These are phyloP conservation scores for Clitarchus hookeri DNA, from an alignment of 2,888 invertebrate species.

Conservation along the genomic window DNA sequence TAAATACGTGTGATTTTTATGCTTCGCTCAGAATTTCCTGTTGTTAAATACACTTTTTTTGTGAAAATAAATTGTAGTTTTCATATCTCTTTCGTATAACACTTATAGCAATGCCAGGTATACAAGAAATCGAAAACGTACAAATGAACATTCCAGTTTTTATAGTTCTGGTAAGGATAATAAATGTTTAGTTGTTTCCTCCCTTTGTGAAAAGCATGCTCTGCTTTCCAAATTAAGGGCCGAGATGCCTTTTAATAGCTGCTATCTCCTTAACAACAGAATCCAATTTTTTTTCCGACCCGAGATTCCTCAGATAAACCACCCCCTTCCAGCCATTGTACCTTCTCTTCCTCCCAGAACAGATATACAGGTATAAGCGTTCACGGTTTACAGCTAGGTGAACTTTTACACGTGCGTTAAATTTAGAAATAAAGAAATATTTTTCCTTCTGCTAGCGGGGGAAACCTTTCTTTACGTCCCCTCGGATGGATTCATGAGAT, in stretches of 20 bases:
- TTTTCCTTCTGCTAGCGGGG: background rate
- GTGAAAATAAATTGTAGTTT: too few relatives aligned
- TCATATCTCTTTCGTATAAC: background rate
- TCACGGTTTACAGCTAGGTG: conserved; percentile 16
- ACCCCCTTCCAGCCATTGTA: background rate
- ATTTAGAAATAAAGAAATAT: conserved; percentile 24
- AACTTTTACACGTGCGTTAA: conserved; percentile 19
- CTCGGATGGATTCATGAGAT: conserved; percentile 22
- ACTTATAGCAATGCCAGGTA: background rate
- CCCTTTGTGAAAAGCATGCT: background rate
- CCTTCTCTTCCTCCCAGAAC: background rate
- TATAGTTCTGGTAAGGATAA: background rate
- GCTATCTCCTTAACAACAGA: background rate
- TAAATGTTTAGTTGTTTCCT: background rate
- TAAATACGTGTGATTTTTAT: too few relatives aligned
- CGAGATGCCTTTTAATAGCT: background rate
- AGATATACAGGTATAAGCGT: conserved; percentile 12
- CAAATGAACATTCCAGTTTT: background rate
- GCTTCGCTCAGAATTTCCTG: too few relatives aligned
- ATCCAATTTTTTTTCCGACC: background rate
- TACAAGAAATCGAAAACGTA: background rate
- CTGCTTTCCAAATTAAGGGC: background rate
- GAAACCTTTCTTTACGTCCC: background rate
- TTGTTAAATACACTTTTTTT: too few relatives aligned
- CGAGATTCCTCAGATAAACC: background rate